phyloP scores from a whole-genome alignment of 2,888 invertebrate species.

The Urechis unicinctus region DNA sequence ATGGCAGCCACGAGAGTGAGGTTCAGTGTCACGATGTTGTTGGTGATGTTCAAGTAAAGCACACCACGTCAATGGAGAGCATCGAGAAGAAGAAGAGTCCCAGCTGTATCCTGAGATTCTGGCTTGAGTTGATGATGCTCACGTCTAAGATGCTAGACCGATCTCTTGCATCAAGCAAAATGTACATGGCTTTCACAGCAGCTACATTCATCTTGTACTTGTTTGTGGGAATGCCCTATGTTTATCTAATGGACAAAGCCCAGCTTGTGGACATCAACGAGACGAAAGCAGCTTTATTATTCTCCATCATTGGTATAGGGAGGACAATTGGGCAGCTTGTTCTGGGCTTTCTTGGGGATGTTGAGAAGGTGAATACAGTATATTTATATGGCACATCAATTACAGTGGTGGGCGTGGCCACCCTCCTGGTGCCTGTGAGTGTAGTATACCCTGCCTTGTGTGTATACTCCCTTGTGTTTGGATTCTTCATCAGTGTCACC shows the following conservation, averaged over 20 bases:
- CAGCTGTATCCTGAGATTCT: neutral
- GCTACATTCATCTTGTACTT: constrained; percentile 80
- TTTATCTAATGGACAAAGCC: constrained; percentile 81
- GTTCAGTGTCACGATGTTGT: too few species aligned
- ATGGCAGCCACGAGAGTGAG: too few species aligned
- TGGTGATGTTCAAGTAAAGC: too few species aligned
- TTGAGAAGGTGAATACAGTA: constrained; percentile 68
- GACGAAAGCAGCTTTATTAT: constrained; percentile 58
- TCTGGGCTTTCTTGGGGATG: constrained; percentile 83
- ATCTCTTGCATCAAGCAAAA: constrained; percentile 9
- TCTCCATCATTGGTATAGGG: constrained; percentile 66
- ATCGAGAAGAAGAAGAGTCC: too few species aligned
- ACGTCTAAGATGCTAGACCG: constrained; percentile 14
- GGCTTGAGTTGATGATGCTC: constrained; percentile 7
- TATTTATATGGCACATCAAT: constrained; percentile 74
- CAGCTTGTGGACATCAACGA: constrained; percentile 1
- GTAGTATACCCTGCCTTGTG: constrained; percentile 14
- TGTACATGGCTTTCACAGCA: constrained; percentile 58
- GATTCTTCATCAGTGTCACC: constrained; percentile 80
- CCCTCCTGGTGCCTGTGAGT: constrained; percentile 21
- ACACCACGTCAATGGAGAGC: too few species aligned
- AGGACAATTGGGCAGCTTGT: constrained; percentile 68
- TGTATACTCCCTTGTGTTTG: constrained; percentile 55
- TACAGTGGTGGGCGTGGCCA: constrained; percentile 40
- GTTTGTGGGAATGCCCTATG: constrained; percentile 84